Evolutionary conservation across 1,140 invertebrate genomes (phyloP).

Genomic region (Hyposmocoma kahamanoa): DNA sequence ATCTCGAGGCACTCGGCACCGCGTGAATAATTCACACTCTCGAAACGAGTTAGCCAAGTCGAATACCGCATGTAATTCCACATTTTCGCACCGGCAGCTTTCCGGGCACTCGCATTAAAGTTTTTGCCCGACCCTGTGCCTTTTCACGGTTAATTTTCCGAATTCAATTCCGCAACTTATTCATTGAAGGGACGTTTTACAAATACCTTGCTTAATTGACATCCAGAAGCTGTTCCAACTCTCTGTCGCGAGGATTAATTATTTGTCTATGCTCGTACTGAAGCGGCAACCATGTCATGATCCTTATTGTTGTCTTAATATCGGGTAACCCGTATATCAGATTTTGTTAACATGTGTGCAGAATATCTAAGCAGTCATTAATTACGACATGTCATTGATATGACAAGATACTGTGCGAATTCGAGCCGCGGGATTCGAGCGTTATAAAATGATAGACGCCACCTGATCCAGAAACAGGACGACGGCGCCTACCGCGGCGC

Average conservation of each 20-base stretch:
- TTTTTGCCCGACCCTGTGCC: conserved; percentile 44
- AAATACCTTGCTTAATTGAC: conserved; percentile 53
- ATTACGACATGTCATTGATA: conserved; percentile 41
- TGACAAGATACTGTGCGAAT: conserved; percentile 23
- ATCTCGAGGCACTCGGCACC: conserved; percentile 32
- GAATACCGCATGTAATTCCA: conserved; percentile 56
- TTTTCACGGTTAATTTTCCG: conserved; percentile 56
- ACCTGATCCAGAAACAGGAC: conserved; percentile 12
- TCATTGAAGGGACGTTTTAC: conserved; percentile 38
- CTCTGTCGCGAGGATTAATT: conserved; percentile 28
- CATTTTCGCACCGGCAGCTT: conserved; percentile 49
- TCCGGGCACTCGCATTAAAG: conserved; percentile 53
- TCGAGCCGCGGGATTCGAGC: conserved; percentile 13
- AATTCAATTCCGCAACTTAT: conserved; percentile 54
- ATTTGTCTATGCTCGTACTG: conserved; percentile 25
- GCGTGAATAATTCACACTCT: conserved; percentile 53
- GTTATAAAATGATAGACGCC: conserved; percentile 22
- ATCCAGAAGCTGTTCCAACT: conserved; percentile 25
- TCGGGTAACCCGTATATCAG: conserved; percentile 14
- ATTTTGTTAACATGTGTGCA: conserved; percentile 30
- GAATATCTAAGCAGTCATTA: conserved; percentile 38
- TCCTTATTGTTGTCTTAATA: background rate
- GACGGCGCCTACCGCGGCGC: conserved; percentile 5
- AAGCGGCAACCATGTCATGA: conserved; percentile 15
- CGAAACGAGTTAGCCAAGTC: conserved; percentile 41